phyloP scores from a whole-genome alignment of 2,797 vertebrate species.

The Leucoraja ocellata region DNA sequence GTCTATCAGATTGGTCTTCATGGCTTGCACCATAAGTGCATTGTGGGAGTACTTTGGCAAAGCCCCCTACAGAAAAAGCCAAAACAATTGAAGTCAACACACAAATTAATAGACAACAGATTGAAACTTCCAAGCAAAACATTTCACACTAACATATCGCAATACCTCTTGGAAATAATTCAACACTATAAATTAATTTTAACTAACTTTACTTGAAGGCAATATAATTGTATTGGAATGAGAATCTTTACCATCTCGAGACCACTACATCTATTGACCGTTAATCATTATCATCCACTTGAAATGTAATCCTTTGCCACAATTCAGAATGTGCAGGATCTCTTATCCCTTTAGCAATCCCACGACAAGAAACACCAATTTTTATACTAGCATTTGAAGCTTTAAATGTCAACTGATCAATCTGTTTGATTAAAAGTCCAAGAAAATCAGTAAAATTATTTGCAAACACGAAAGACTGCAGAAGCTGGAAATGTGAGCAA shows the following conservation, averaged over 20 bases:
- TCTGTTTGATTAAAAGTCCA: too few relatives aligned
- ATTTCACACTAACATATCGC: background rate
- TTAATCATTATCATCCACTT: background rate
- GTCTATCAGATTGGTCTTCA: too few relatives aligned
- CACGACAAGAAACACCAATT: background rate
- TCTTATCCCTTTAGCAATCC: too few relatives aligned
- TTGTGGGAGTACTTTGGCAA: conserved; percentile 90
- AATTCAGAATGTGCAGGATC: too few relatives aligned
- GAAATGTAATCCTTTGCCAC: background rate
- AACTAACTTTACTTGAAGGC: background rate
- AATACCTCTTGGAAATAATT: background rate
- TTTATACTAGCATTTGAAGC: background rate
- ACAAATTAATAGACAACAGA: background rate
- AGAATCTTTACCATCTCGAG: background rate
- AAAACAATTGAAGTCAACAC: background rate
- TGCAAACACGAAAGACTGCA: too few relatives aligned
- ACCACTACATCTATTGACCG: too few relatives aligned
- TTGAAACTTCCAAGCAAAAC: background rate
- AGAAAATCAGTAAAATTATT: too few relatives aligned
- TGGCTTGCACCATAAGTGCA: conserved; percentile 87
- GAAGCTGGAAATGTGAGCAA: too few relatives aligned
- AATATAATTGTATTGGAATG: background rate
- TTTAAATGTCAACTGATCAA: background rate
- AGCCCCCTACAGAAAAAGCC: conserved; percentile 68
- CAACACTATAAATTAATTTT: background rate